Evolutionary conservation across 2,113 vertebrate species (phyloP), one percentile per base, ranked within the genome.

Genomic region (Notothenia rossii): DNA sequence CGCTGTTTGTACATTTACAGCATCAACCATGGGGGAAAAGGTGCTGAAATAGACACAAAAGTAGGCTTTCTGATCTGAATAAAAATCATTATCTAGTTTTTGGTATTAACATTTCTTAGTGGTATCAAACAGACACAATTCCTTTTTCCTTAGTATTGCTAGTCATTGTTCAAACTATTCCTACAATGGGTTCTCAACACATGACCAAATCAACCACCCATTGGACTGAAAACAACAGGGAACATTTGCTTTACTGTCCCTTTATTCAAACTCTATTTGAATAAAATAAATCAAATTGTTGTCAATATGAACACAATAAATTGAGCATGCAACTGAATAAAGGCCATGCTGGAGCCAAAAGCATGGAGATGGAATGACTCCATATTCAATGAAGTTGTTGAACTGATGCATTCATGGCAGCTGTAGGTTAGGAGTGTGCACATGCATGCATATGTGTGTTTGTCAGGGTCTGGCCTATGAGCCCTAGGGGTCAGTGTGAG

Each of bases 401-500:
- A 79, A 36, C 65, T 43, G 33, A 18, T 51, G 45, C 50, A 25
- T 50, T 73, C 43, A 29, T 70, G 60, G 17, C 17, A 54, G 62
- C 43, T 67, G 18, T 69, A 55, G 40, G 43, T 78, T 72, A 71
- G 33, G 45, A n/a, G 46, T 65, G 22, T 48, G 70, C 53, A 58
- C 70, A 20, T 70, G 43, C 20, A 25, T 65, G 20, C 51, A 68
- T 51, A 22, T 68, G 75, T 69, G 48, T 66, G 77, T 81, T 56
- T 75, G 77, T 87, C 64, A 70, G 71, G 78, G 74, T 88, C 71
- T 81, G 80, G 80, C 85, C 86, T 79, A 74, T 45, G 76, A 86
- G 82, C 78, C 87, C 73, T 76, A 17, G 58, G 89, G 86, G 72
- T 85, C 84, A 86, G 58, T 69, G 54, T 86, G 89, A 93, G 61